phyloP scores from a whole-genome alignment of 2,113 vertebrate genomes.

The Poeciliopsis occidentalis region DNA sequence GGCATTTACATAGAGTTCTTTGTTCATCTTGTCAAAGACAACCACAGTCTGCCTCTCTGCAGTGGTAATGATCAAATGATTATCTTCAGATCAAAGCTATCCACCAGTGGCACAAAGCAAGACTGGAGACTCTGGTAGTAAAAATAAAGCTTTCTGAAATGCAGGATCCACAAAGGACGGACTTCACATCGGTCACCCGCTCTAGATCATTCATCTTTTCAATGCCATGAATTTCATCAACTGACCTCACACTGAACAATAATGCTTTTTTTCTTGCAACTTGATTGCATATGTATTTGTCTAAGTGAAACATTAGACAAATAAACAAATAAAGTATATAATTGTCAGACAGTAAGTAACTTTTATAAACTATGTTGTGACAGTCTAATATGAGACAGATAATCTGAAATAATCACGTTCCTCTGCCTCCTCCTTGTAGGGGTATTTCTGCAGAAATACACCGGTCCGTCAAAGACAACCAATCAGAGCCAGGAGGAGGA shows the following conservation, averaged over 20 bases:
- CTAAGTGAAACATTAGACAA: background rate
- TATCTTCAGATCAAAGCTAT: constrained; percentile 56
- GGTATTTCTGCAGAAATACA: no score
- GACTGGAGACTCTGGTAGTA: constrained; percentile 12
- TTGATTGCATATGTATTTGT: background rate
- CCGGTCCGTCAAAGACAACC: no score
- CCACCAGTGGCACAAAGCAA: constrained; percentile 25
- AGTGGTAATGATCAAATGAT: constrained; percentile 57
- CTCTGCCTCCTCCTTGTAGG: no score
- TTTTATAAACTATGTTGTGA: no score
- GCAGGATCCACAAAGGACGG: constrained; percentile 20
- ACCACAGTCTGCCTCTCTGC: constrained; percentile 41
- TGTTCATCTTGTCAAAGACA: constrained; percentile 45
- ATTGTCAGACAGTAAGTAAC: no score
- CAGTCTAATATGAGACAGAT: no score
- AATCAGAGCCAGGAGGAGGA: no score
- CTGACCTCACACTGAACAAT: constrained; percentile 35
- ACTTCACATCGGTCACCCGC: constrained; percentile 39
- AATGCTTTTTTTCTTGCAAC: constrained; percentile 32
- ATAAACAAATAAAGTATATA: background rate
- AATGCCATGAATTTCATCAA: constrained; percentile 16
- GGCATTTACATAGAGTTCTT: constrained; percentile 57
- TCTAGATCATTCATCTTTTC: constrained; percentile 43
- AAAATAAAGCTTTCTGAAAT: constrained; percentile 28
- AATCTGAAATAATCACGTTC: no score